Evolutionary conservation across 2,113 vertebrate genomes (phyloP).

Genomic region (Steatornis caripensis): DNA sequence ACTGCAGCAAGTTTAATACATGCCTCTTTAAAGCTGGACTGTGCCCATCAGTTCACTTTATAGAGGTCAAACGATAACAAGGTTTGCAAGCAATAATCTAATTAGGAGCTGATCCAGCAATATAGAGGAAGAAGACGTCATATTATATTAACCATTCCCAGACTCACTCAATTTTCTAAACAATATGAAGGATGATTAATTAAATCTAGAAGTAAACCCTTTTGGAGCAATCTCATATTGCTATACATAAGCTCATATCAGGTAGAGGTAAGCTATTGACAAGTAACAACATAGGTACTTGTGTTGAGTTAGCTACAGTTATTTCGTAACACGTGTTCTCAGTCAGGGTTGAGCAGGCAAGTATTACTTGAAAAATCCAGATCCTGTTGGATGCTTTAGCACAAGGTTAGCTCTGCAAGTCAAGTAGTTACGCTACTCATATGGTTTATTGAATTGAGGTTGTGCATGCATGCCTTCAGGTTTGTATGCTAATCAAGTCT

Average conservation of each 20-base stretch:
- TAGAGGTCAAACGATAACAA: neutral
- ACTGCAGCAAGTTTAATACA: neutral
- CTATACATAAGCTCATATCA: neutral
- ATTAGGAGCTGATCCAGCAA: neutral
- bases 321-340: neutral
- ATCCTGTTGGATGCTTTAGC: neutral
- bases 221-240: neutral
- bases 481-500: neutral
- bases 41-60: neutral
- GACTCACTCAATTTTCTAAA: neutral
- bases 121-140: neutral
- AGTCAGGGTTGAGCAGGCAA: neutral
- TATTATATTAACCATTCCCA: neutral
- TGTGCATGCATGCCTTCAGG: neutral
- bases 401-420: neutral
- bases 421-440: neutral
- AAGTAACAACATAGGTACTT: neutral
- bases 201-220: neutral
- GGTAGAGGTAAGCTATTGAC: neutral
- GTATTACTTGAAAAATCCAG: neutral
- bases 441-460: neutral
- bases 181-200: neutral
- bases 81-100: neutral
- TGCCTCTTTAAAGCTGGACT: neutral
- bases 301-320: neutral